phyloP scores from a whole-genome alignment of 1,140 invertebrate species.

The Dendroctonus ponderosae region DNA sequence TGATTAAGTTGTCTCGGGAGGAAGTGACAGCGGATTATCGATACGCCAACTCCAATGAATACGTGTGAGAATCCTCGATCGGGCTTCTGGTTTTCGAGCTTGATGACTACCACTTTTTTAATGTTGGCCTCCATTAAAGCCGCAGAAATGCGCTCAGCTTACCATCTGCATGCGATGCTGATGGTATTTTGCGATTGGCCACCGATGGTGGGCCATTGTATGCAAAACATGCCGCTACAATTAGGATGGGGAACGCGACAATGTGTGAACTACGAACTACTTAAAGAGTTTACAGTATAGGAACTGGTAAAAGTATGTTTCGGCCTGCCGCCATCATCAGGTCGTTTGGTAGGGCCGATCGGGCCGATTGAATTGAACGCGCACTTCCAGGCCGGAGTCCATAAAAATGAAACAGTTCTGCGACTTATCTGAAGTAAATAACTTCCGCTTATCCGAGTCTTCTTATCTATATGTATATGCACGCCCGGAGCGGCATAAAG shows the following conservation, averaged over 20 bases:
- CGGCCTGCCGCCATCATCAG: no score
- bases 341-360: no score
- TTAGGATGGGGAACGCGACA: conserved; percentile 22
- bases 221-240: conserved; percentile 21
- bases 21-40: conserved; percentile 26
- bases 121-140: background rate
- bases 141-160: no score
- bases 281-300: no score
- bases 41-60: background rate
- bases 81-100: conserved; percentile 23
- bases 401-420: conserved; percentile 31
- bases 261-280: background rate
- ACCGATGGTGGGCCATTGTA: conserved; percentile 16
- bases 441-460: conserved; percentile 34
- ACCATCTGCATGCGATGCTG: background rate
- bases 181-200: conserved; percentile 7
- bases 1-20: conserved; percentile 29
- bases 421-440: conserved; percentile 23
- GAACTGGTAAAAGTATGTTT: no score
- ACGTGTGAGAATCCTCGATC: conserved; percentile 22
- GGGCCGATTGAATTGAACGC: no score
- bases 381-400: background rate
- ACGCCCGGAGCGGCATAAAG: conserved; percentile 31
- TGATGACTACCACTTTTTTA: background rate
- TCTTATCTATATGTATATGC: conserved; percentile 32